These are phyloP conservation scores for Cepphus grylle DNA, from an alignment of 2,113 vertebrate species.

Conservation along the genomic window DNA sequence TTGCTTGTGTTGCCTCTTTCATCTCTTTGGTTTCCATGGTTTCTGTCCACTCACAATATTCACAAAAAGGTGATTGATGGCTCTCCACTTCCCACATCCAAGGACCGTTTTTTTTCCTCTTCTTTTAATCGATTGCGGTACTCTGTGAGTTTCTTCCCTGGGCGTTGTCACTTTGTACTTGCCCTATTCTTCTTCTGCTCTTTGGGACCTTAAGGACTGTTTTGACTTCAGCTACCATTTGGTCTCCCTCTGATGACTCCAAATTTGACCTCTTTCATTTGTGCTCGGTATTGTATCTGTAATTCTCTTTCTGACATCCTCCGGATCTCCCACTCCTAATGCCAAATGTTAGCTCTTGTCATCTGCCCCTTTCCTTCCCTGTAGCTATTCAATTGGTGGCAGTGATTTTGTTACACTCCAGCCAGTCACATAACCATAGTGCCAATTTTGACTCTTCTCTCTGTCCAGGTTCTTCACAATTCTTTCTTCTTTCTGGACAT, in stretches of 20 bases:
- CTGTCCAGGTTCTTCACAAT: neutral
- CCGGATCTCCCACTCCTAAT: neutral
- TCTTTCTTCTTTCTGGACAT: neutral
- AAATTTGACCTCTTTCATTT: neutral
- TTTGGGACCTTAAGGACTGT: neutral
- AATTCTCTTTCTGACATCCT: neutral
- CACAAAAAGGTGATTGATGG: conserved; percentile 15
- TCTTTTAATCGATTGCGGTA: neutral
- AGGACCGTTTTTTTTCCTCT: neutral
- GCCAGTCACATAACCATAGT: neutral
- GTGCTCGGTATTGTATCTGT: neutral
- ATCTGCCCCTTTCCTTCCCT: neutral
- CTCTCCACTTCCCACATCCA: neutral
- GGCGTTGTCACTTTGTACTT: neutral
- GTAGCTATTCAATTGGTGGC: neutral
- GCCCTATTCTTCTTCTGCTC: neutral
- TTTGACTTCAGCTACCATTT: neutral
- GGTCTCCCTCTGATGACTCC: neutral
- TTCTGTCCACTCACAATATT: conserved; percentile 21
- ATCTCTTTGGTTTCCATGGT: conserved; percentile 19
- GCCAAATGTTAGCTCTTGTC: neutral
- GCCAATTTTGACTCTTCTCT: neutral
- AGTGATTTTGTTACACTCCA: neutral
- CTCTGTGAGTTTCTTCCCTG: neutral
- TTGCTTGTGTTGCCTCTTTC: conserved; percentile 11